Conservation (phyloP, 2,888 invertebrate species). For the Hoplodrina blanda region DNA sequence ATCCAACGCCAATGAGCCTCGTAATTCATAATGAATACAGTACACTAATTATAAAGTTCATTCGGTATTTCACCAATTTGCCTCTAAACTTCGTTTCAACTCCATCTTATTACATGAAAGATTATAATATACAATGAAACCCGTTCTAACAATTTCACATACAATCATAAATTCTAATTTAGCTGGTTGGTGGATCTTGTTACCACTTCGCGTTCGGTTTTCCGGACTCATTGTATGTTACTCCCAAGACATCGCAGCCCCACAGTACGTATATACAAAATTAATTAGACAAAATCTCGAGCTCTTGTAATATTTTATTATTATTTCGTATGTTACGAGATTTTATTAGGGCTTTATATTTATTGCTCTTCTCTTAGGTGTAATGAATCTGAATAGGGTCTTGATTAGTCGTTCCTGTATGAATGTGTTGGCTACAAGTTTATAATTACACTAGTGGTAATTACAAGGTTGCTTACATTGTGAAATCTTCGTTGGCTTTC, state of each 20-base stretch:
- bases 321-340: slow-evolving; percentile 86
- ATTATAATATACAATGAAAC: slow-evolving; percentile 83
- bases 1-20: slow-evolving; percentile 17
- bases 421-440: slow-evolving; percentile 81
- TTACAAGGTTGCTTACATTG: slow-evolving; percentile 85
- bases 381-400: slow-evolving; percentile 86
- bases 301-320: slow-evolving; percentile 90
- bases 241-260: slow-evolving; percentile 89
- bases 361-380: slow-evolving; percentile 84
- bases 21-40: slow-evolving; percentile 64
- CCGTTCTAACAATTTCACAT: slow-evolving; percentile 89
- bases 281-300: slow-evolving; percentile 90
- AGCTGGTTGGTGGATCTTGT: slow-evolving; percentile 87
- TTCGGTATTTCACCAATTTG: slow-evolving; percentile 73
- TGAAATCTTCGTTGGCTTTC: slow-evolving; percentile 80
- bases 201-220: slow-evolving; percentile 86
- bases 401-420: slow-evolving; percentile 86
- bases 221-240: slow-evolving; percentile 87
- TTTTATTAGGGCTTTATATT: slow-evolving; percentile 88
- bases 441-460: slow-evolving; percentile 89
- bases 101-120: slow-evolving; percentile 76
- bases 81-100: slow-evolving; percentile 76
- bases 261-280: slow-evolving; percentile 87
- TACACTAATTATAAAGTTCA: slow-evolving; percentile 78
- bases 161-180: slow-evolving; percentile 91